A percentile compares a stretch with the other conserved stretches of the same genome.
Evolutionary conservation across 2,888 invertebrate species (phyloP).

Genomic region (Romanomermis culicivorax): DNA sequence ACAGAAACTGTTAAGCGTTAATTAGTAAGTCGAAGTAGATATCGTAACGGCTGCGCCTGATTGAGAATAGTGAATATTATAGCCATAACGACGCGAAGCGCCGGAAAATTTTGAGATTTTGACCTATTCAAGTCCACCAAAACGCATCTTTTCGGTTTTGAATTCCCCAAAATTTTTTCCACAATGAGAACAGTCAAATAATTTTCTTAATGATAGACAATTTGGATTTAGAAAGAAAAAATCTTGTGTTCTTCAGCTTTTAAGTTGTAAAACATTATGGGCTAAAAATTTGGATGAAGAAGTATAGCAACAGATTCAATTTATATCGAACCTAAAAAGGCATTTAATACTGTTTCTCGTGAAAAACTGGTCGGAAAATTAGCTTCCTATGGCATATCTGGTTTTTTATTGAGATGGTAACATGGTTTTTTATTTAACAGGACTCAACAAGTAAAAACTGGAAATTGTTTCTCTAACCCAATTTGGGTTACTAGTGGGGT

Average conservation of each 20-base stretch:
- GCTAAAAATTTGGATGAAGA: background rate
- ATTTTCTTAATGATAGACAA: background rate
- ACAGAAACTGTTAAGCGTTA: no score
- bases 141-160: no score
- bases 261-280: background rate
- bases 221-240: background rate
- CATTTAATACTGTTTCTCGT: background rate
- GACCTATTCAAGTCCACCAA: no score
- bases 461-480: background rate
- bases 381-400: background rate
- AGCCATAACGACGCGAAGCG: no score
- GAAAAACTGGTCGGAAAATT: background rate
- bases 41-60: no score
- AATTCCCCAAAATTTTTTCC: no score
- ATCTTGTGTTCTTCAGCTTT: background rate
- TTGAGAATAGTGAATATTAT: no score
- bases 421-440: background rate
- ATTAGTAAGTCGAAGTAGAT: no score
- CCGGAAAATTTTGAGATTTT: no score
- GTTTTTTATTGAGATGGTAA: background rate
- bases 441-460: background rate
- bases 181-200: no score
- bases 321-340: background rate
- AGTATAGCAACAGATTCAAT: background rate
- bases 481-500: background rate